These are phyloP conservation scores for Toxotes lorentzi DNA, from an alignment of 2,797 vertebrate species.

Conservation along the genomic window DNA sequence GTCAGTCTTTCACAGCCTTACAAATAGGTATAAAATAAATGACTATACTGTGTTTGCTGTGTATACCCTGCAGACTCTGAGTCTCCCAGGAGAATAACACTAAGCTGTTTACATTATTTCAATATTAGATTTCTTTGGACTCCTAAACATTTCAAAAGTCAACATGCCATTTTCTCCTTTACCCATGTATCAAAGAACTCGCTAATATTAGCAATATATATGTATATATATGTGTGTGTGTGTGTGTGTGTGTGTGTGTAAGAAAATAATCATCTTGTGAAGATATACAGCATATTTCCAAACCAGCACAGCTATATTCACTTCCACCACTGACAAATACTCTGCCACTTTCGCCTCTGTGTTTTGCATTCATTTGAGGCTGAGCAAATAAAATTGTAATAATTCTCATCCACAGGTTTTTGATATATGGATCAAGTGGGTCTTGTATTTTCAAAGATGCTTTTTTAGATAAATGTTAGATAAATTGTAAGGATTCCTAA, in stretches of 20 bases:
- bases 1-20: neutral
- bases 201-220: neutral
- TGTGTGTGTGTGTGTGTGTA: no score
- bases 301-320: neutral
- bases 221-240: neutral
- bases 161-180: neutral
- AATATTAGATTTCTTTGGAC: neutral
- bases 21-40: neutral
- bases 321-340: neutral
- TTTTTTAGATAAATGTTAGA: constrained; percentile 5
- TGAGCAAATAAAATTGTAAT: constrained; percentile 5
- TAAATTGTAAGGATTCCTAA: constrained; percentile 17
- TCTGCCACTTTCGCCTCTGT: neutral
- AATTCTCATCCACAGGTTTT: constrained; percentile 6
- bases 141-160: neutral
- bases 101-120: constrained; percentile 3
- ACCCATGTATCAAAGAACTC: neutral
- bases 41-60: neutral
- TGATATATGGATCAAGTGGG: constrained; percentile 37
- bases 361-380: constrained; percentile 12
- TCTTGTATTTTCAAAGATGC: constrained; percentile 16
- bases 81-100: neutral
- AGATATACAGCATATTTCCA: neutral
- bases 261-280: no score
- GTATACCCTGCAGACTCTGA: neutral